Conservation (phyloP, 1,140 invertebrate species). For the Stenopsyche tienmushanensis region DNA sequence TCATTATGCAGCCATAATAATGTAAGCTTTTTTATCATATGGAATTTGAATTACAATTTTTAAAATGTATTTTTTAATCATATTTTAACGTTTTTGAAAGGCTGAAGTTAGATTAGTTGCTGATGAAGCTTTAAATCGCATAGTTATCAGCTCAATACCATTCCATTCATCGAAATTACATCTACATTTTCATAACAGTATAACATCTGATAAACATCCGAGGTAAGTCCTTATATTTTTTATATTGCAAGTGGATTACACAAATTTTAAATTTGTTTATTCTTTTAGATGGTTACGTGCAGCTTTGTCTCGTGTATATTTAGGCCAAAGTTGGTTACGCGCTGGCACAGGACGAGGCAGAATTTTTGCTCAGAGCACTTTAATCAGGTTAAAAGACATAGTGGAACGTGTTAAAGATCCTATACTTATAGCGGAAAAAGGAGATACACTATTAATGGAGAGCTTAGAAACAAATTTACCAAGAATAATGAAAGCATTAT, state of each 20-base stretch:
- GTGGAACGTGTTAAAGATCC: constrained; percentile 41
- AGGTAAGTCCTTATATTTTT: constrained; percentile 44
- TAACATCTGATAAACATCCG: constrained; percentile 51
- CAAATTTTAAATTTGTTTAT: background rate
- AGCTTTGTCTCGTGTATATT: constrained; percentile 50
- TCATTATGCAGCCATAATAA: constrained; percentile 52
- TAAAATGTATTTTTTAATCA: background rate
- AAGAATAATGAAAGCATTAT: constrained; percentile 49
- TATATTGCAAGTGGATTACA: background rate
- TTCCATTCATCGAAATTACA: constrained; percentile 54
- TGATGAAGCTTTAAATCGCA: constrained; percentile 54
- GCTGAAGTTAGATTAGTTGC: constrained; percentile 53
- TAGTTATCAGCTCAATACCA: constrained; percentile 51
- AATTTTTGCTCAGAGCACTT: constrained; percentile 51
- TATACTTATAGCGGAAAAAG: constrained; percentile 41
- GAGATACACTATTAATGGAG: constrained; percentile 49
- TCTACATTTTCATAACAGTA: constrained; percentile 51
- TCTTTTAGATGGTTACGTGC: constrained; percentile 52
- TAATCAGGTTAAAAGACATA: constrained; percentile 52
- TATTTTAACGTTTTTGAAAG: constrained; percentile 41
- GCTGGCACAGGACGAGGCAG: constrained; percentile 53
- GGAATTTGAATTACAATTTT: too few species aligned
- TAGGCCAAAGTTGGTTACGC: constrained; percentile 52
- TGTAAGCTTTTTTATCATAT: constrained; percentile 48
- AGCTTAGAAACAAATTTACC: constrained; percentile 52